Base-by-base conservation (phyloP, 2,797 vertebrate genomes). In the Poecilia gillii region DNA sequence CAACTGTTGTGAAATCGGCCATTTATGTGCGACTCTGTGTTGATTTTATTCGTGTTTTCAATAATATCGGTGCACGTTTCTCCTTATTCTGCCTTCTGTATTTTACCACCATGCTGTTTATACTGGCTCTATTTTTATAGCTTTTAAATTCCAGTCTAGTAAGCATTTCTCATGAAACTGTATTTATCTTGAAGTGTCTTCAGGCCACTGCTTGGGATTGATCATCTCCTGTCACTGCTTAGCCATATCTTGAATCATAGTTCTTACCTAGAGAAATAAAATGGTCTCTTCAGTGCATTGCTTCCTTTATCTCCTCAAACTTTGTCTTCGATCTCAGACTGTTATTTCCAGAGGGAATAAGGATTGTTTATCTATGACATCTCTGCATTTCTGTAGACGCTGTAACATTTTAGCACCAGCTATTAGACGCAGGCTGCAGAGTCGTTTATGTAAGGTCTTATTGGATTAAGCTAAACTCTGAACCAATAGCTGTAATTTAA, bases 241-340 rank as follows among this genome's bases (percentile, higher is more conserved):
- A 45, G 71, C 28, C n/a, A 49, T 74, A 81, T 79, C 78, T 81
- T 59, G 13, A n/a, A 25, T 62, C 72, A 76, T 43, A 53, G 74
- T 72, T 87, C 77, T 64, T 55, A 75, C 72, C 72, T 75, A 20
- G 79, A 85, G 75, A 80, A 81, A 78, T 77, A 73, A 13, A 73
- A 71, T 33, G 74, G 4, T 70, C 33, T 79, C 79, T 84, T n/a
- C 39, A 41, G 46, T 70, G 45, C 57, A 77, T 84, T 74, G 46
- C 81, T 88, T 79, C 75, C 78, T 55, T 7, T 78, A 84, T 87
- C 70, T 83, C 73, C 72, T 71, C 57, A 66, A 91, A 87, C 68
- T 75, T 78, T 84, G 66, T 73, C 72, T 78, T 76, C 18, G 73
- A 81, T 90, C 78, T 86, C 53, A 57, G 66, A 71, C 36, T 46